Conservation (phyloP, 2,888 invertebrate genomes). For the Netelia melanura region DNA sequence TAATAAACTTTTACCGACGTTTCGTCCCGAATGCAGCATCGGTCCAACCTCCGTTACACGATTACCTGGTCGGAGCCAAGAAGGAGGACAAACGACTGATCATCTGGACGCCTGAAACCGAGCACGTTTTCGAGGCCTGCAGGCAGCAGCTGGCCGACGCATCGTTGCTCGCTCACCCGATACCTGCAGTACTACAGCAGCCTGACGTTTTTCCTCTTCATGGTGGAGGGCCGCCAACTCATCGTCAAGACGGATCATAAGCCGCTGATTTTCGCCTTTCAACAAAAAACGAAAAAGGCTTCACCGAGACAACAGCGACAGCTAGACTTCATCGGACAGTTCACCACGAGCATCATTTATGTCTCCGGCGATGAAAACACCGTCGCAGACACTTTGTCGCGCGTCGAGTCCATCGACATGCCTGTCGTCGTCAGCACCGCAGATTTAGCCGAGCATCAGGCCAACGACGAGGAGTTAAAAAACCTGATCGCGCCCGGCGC, state of each 20-base stretch:
- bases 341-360: constrained; percentile 30
- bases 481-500: too few relatives aligned
- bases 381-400: too few relatives aligned
- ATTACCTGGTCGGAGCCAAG: constrained; percentile 19
- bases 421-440: constrained; percentile 21
- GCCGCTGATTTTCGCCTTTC: background rate
- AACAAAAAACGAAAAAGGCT: constrained; percentile 17
- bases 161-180: constrained; percentile 32
- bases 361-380: constrained; percentile 43
- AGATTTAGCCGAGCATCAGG: constrained; percentile 31
- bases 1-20: constrained; percentile 53
- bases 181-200: constrained; percentile 9
- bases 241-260: constrained; percentile 50
- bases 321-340: constrained; percentile 44
- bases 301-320: constrained; percentile 30
- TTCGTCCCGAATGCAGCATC: constrained; percentile 35
- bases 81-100: constrained; percentile 45
- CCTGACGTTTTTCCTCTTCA: constrained; percentile 34
- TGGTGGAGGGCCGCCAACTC: constrained; percentile 46
- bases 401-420: constrained; percentile 25
- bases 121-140: constrained; percentile 14
- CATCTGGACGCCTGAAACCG: constrained; percentile 52
- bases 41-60: constrained; percentile 30
- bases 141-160: constrained; percentile 21
- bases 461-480: constrained; percentile 36